phyloP scores from a whole-genome alignment of 1,140 invertebrate species.

The Drosophila sechellia region DNA sequence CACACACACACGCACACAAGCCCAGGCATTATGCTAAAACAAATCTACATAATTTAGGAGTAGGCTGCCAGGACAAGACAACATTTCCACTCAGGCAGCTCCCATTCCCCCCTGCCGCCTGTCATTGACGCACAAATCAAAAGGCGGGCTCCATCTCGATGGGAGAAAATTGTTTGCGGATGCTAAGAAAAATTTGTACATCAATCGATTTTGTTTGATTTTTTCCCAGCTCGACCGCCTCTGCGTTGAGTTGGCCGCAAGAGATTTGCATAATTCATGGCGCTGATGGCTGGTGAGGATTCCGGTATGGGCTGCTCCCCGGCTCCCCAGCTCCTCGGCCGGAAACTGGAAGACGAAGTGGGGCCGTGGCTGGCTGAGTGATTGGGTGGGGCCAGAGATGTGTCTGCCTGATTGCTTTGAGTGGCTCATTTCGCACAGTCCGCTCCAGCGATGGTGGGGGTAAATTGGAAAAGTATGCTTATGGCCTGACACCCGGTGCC shows the following conservation, averaged over 20 bases:
- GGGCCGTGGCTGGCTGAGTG: constrained; percentile 27
- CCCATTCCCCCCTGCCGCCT: constrained; percentile 17
- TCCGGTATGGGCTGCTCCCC: constrained; percentile 24
- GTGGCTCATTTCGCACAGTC: constrained; percentile 60
- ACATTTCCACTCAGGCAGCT: constrained; percentile 4
- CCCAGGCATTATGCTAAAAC: constrained; percentile 75
- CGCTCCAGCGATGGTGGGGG: constrained; percentile 15
- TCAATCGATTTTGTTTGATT: constrained; percentile 83
- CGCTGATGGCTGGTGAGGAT: constrained; percentile 54
- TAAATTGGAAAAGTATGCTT: constrained; percentile 67
- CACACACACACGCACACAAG: constrained; percentile 9
- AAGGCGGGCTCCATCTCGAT: constrained; percentile 43
- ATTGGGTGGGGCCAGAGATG: constrained; percentile 44
- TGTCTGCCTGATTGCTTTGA: constrained; percentile 59
- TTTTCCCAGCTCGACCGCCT: constrained; percentile 43
- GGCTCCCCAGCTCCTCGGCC: too few relatives aligned
- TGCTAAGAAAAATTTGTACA: constrained; percentile 82
- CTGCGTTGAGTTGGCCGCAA: constrained; percentile 64
- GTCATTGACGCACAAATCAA: constrained; percentile 75
- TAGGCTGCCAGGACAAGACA: constrained; percentile 62
- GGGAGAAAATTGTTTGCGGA: constrained; percentile 72
- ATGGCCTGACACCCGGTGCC: constrained; percentile 12
- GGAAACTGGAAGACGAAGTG: too few relatives aligned
- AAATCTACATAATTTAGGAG: constrained; percentile 82
- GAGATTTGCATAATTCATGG: constrained; percentile 81